Base-by-base conservation (phyloP, 30 jellyfish, hydroid and myxozoan species). In the Turritopsis dohrnii region DNA sequence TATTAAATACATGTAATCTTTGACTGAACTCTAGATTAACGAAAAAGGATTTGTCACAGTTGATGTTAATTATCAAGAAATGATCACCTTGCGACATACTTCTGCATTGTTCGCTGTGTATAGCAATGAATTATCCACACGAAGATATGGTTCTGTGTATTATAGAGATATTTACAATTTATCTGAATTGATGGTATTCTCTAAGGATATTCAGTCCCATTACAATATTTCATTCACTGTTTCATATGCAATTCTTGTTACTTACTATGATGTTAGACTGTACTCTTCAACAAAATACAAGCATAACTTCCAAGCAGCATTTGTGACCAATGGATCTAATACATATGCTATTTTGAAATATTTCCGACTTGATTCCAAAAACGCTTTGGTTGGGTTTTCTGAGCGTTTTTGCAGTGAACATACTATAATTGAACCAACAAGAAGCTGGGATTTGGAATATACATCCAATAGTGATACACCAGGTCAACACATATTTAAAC, bases 311-410 rank as follows among this genome's bases (percentile, higher is more conserved):
- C 77, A 69, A 19, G 77, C 31, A 8, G 77, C 30, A n/a, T n/a
- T 69, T n/a, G 77, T 69, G 77, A n/a, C 77, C 8, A 21, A 69
- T 1, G 77, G 22, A 69, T n/a, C 9, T 21, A 19, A n/a, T 1
- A 69, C 77, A 21, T 69, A 69, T 69, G 77, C 77, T n/a, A 27
- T 69, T 7, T 19, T 69, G 30, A 69, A 69, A 69, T 69, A 69
- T 27, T 23, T n/a, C 28, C 28, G 77, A 19, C 28, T 69, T 69
- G 77, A 69, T 27, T 7, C 77, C 77, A 27, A 69, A 9, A 1
- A 69, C 30, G 77, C 31, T n/a, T n/a, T 69, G 30, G 77, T 69
- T 69, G 77, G 77, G 31, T 69, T 69, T 69, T 69, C 77, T 8
- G 77, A 69, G 30, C 77, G 31, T 23, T 69, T 69, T 69, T 69